These are phyloP conservation scores for Bombus pascuorum DNA, from an alignment of 1,140 invertebrate species.

Conservation along the genomic window DNA sequence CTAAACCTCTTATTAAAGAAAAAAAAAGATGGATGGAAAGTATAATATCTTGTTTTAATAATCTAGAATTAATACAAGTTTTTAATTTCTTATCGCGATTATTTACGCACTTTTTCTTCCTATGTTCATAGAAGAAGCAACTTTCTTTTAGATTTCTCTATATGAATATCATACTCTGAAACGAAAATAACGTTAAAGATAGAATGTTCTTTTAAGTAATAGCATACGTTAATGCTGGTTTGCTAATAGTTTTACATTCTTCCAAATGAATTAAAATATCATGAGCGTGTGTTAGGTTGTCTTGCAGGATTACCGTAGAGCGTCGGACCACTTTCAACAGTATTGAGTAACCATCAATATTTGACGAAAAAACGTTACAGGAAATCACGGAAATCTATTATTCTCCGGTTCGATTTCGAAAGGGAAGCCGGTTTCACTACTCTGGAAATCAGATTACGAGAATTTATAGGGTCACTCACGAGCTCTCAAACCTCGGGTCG, in stretches of 20 bases:
- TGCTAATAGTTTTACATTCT: background rate
- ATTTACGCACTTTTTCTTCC: too few species aligned
- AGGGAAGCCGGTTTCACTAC: slow-evolving; percentile 57
- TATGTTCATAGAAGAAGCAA: too few species aligned
- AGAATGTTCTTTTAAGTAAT: too few species aligned
- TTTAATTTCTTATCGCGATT: too few species aligned
- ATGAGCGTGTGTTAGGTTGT: background rate
- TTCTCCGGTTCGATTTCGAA: slow-evolving; percentile 58
- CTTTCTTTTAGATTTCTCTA: too few species aligned
- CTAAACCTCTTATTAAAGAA: too few species aligned
- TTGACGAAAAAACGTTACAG: slow-evolving; percentile 17
- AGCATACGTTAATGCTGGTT: background rate
- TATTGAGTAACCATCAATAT: slow-evolving; percentile 12
- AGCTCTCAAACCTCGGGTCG: slow-evolving; percentile 10
- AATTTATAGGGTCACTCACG: slow-evolving; percentile 74
- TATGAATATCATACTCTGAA: too few species aligned
- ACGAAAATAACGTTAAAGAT: too few species aligned
- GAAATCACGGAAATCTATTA: slow-evolving; percentile 62
- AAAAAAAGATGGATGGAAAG: too few species aligned
- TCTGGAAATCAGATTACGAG: slow-evolving; percentile 73
- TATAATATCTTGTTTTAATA: too few species aligned
- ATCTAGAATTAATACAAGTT: too few species aligned
- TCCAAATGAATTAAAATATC: background rate
- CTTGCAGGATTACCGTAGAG: background rate
- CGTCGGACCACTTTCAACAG: background rate